These are phyloP conservation scores for Rallus limicola DNA, from an alignment of 2,113 vertebrate species.

Conservation along the genomic window DNA sequence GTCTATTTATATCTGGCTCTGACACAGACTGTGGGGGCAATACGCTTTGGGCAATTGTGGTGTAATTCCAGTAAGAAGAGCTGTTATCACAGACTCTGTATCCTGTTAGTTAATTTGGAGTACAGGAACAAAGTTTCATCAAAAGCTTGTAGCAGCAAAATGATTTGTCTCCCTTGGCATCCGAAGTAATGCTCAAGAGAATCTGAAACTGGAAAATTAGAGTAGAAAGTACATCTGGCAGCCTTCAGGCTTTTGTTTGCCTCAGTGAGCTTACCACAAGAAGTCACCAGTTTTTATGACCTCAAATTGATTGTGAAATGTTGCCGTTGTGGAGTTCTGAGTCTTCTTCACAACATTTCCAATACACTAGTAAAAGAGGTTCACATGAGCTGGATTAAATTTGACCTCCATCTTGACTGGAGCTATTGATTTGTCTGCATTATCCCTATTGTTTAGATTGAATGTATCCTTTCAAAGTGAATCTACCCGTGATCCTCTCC, in stretches of 20 bases:
- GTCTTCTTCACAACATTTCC: not conserved
- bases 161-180: not conserved
- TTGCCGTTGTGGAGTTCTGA: not conserved
- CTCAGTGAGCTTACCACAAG: not conserved
- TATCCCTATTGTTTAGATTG: not conserved
- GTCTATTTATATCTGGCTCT: not conserved
- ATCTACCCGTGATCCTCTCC: not conserved
- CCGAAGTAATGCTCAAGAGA: not conserved
- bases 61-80: conserved; percentile 2
- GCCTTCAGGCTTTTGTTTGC: not conserved
- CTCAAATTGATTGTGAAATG: not conserved
- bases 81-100: not conserved
- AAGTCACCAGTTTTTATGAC: not conserved
- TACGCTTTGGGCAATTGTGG: not conserved
- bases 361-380: not conserved
- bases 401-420: not conserved
- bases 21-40: not conserved
- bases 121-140: not conserved
- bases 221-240: not conserved
- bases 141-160: not conserved
- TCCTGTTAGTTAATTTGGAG: not conserved
- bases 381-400: not conserved
- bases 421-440: not conserved
- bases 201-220: not conserved
- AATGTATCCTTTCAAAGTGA: not conserved